Evolutionary conservation across 1,140 invertebrate species (phyloP).

Genomic region (Caenorhabditis briggsae): DNA sequence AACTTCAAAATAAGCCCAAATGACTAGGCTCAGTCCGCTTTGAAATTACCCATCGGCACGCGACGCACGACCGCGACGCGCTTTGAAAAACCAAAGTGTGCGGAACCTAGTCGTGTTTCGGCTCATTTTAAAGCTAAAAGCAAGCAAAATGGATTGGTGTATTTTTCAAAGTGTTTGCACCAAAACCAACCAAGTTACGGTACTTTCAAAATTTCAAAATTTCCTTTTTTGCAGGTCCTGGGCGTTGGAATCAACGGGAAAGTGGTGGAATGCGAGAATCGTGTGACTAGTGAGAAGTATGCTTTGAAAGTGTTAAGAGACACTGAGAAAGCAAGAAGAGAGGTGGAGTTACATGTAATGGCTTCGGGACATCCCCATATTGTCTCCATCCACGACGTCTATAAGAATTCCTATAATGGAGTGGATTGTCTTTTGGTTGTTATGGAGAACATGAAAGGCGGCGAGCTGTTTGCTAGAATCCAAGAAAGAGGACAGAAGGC

Average conservation of each 20-base stretch:
- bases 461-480: constrained; percentile 95
- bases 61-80: too few relatives aligned
- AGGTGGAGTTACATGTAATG: constrained; percentile 94
- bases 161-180: too few relatives aligned
- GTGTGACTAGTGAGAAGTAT: constrained; percentile 84
- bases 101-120: too few relatives aligned
- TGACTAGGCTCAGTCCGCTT: too few relatives aligned
- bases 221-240: constrained; percentile 82
- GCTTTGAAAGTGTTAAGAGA: constrained; percentile 93
- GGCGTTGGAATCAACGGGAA: constrained; percentile 98
- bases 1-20: too few relatives aligned
- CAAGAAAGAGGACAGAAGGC: constrained; percentile 80
- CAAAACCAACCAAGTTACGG: too few relatives aligned
- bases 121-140: too few relatives aligned
- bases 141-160: too few relatives aligned
- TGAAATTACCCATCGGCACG: too few relatives aligned
- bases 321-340: constrained; percentile 89
- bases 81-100: too few relatives aligned
- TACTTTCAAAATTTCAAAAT: constrained; percentile 21
- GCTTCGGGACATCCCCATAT: constrained; percentile 91
- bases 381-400: constrained; percentile 93
- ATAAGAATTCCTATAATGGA: constrained; percentile 92
- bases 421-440: constrained; percentile 92
- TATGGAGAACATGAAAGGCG: constrained; percentile 99
- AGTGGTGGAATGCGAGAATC: constrained; percentile 84